Conservation (phyloP, 2,888 invertebrate species). For the Eurytoma adleriae region DNA sequence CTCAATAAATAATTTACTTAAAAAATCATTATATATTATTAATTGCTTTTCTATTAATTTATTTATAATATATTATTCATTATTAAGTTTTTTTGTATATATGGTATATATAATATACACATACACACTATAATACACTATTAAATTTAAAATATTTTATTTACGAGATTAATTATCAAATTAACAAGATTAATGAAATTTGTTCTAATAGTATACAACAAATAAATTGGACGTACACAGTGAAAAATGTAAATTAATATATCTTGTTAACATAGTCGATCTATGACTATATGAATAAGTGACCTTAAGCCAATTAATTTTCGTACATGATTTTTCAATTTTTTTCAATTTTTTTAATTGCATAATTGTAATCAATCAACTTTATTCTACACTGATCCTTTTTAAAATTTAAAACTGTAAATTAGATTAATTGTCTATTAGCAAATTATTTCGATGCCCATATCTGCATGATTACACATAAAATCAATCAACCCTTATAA, state of each 20-base stretch:
- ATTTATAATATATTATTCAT: too few relatives aligned
- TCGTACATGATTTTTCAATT: background rate
- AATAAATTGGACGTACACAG: background rate
- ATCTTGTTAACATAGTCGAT: slow-evolving; percentile 15
- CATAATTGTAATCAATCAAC: slow-evolving; percentile 32
- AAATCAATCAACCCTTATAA: slow-evolving; percentile 62
- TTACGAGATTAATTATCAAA: too few relatives aligned
- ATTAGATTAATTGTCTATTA: slow-evolving; percentile 30
- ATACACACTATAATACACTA: too few relatives aligned
- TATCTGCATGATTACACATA: slow-evolving; percentile 14
- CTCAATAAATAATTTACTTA: too few relatives aligned
- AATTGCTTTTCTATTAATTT: too few relatives aligned
- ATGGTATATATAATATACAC: too few relatives aligned
- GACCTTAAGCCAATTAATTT: too few relatives aligned
- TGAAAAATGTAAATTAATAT: slow-evolving; percentile 18
- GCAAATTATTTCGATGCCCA: slow-evolving; percentile 35
- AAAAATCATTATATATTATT: too few relatives aligned
- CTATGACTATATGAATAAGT: background rate
- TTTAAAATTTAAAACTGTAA: slow-evolving; percentile 40
- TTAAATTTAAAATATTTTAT: too few relatives aligned
- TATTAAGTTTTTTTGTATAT: too few relatives aligned
- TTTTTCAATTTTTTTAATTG: slow-evolving; percentile 29
- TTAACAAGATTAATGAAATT: too few relatives aligned
- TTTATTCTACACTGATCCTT: slow-evolving; percentile 37
- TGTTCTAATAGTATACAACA: background rate